Base-by-base conservation (phyloP, 2,797 vertebrate genomes). In the Hoplostethus mediterraneus region DNA sequence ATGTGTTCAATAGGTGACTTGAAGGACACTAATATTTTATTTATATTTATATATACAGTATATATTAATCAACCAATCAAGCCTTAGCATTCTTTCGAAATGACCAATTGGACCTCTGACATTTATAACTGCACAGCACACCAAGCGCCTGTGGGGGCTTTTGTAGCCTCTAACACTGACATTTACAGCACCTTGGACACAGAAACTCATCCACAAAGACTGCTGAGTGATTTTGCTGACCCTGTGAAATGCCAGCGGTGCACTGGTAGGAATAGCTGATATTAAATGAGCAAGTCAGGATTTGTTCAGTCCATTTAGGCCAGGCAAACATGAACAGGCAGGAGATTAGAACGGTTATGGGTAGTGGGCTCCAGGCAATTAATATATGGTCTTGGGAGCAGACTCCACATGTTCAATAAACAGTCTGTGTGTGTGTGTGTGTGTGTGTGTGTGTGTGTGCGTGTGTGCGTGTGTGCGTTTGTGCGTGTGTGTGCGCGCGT, bases 161-260 rank as follows among this genome's bases (percentile, higher is more conserved):
- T 89, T 85, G 21, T 84, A 83, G 67, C 87, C 83, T 85, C 77
- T 67, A 56, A 64, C 83, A 82, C 73, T 91, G 91, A 87, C 89
- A 92, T 92, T 93, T 87, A 76, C 65, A 88, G 71, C 70, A 80
- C 84, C 77, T 13, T 6, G 48, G 73, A 62, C 59, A 77, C 63
- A 55, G 25, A 76, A 71, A 64, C 38, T 60, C 61, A 57, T 67
- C 59, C 66, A 58, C 72, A 75, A 71, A 65, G 54, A 67, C 63
- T 80, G 55, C 44, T 58, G 55, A 51, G 17, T 28, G 66, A 51
- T 17, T 51, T 51, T 3, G 51, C 30, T 51, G 47, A 69, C 66
- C 52, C 25, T 54, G 54, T 33, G 2, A 87, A 86, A 89, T 83
- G 82, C 67, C 80, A 86, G 44, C 55, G 36, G 30, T 47, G 53